Conservation (phyloP, 2,113 vertebrate species). For the Saimiri boliviensis region DNA sequence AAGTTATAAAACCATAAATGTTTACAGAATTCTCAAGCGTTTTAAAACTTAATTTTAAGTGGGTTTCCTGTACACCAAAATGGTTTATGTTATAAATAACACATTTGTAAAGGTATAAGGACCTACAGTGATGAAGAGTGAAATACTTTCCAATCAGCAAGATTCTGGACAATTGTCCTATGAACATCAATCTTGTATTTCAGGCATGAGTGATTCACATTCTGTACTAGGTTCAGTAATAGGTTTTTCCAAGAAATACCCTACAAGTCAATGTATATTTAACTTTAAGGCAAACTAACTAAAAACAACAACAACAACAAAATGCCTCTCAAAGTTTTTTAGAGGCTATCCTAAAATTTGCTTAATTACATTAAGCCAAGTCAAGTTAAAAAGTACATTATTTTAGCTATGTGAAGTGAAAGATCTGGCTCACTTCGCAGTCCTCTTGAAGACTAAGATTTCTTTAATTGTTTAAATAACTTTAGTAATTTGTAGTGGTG, state of each 20-base stretch:
- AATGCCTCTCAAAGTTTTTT: slow-evolving; percentile 20
- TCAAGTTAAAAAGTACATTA: slow-evolving; percentile 14
- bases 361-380: slow-evolving; percentile 9
- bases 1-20: slow-evolving; percentile 23
- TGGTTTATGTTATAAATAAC: slow-evolving; percentile 56
- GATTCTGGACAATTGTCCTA: slow-evolving; percentile 65
- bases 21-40: slow-evolving; percentile 48
- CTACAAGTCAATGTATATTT: slow-evolving; percentile 9
- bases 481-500: neutral
- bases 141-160: slow-evolving; percentile 50
- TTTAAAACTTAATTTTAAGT: slow-evolving; percentile 62
- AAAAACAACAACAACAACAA: neutral
- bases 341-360: slow-evolving; percentile 43
- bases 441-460: neutral
- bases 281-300: slow-evolving; percentile 47
- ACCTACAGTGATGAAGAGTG: slow-evolving; percentile 44
- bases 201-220: slow-evolving; percentile 63
- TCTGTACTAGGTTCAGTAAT: slow-evolving; percentile 64
- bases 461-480: slow-evolving; percentile 13
- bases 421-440: neutral
- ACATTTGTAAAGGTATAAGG: slow-evolving; percentile 38
- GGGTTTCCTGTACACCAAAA: slow-evolving; percentile 43
- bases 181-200: slow-evolving; percentile 70
- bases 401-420: neutral
- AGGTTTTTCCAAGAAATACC: slow-evolving; percentile 65